Evolutionary conservation across 2,113 vertebrate species (phyloP).

Genomic region (Boleophthalmus pectinirostris): DNA sequence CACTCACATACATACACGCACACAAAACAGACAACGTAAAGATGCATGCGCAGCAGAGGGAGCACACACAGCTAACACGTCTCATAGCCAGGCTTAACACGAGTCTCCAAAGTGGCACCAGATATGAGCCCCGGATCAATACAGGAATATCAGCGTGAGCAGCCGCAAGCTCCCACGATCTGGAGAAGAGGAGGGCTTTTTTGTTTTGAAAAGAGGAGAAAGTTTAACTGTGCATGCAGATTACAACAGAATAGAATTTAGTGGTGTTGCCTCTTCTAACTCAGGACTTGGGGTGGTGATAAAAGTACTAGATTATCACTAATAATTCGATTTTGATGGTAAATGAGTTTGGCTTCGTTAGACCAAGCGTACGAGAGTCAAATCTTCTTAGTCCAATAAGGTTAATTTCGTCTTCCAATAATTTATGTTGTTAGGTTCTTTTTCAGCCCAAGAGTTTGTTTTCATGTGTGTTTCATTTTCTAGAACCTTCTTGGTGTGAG

Average conservation of each 20-base stretch:
- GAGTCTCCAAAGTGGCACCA: constrained; percentile 53
- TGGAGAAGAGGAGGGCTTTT: neutral
- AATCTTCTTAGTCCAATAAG: too few species aligned
- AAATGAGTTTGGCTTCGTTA: neutral
- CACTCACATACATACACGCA: constrained; percentile 1
- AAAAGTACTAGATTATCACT: neutral
- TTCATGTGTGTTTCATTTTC: too few species aligned
- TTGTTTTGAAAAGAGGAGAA: constrained; percentile 14
- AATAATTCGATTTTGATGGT: neutral
- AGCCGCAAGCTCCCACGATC: constrained; percentile 19
- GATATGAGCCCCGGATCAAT: constrained; percentile 67
- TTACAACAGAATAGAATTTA: neutral
- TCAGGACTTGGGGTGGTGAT: neutral
- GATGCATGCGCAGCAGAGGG: constrained; percentile 38
- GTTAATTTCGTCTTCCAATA: too few species aligned
- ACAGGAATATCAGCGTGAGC: constrained; percentile 64
- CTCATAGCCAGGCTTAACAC: constrained; percentile 31
- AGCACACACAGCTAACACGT: constrained; percentile 45
- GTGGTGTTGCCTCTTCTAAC: neutral
- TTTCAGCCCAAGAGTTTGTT: too few species aligned
- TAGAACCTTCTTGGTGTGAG: too few species aligned
- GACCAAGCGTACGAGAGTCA: too few species aligned
- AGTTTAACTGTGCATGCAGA: neutral
- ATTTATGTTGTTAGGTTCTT: too few species aligned
- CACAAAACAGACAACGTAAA: constrained; percentile 19